Evolutionary conservation across 1,140 invertebrate species (phyloP), one percentile per base, ranked within the genome.

Genomic region (Drosophila bifasciata): DNA sequence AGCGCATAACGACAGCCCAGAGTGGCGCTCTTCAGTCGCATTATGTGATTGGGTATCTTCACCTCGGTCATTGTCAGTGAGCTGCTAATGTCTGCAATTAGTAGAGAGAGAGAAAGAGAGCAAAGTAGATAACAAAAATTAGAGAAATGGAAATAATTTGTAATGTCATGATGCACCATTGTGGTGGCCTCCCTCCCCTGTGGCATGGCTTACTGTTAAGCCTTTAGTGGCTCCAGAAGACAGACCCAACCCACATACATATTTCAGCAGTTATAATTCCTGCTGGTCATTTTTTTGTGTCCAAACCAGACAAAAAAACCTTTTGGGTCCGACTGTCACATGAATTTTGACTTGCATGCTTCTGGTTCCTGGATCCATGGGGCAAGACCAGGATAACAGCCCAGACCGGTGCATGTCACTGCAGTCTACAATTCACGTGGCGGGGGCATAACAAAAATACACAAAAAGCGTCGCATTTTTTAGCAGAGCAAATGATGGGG

Each of bases 1-100:
- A 97, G 92, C 74, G 96, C 95, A 92, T 96, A 97, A 78, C 95
- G 93, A 91, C 96, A 97, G 80, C 95, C 95, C 76, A 96, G 93
- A 69, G 92, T 92, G 3, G 95, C 95, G 63, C 93, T 93, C 76
- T 95, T 93, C 74, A 95, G 94, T 44, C 94, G 91, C 46, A 95
- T 93, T 60, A 94, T 94, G 91, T 95, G 94, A 78, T 93, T 93
- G 36, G 95, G 95, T 75, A 96, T 94, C 63, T 94, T 92, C 41
- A 96, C 91, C 61, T 95, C 94, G 15, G 94, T 92, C 90, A 96
- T 93, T 60, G 93, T 92, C 64, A 95, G 91, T 90, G 92, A 91
- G 94, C 93, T 84, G 92, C 91, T 86, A 66, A 91, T 90, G 59
- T 91, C 90, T 91, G 89, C 51, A 91, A 90, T 74, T 73, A 86